Percentiles rank a stretch among this genome's conserved stretches.
These are phyloP conservation scores for Leptinotarsa undecemlineata DNA, from an alignment of 1,140 invertebrate species.

Conservation along the genomic window DNA sequence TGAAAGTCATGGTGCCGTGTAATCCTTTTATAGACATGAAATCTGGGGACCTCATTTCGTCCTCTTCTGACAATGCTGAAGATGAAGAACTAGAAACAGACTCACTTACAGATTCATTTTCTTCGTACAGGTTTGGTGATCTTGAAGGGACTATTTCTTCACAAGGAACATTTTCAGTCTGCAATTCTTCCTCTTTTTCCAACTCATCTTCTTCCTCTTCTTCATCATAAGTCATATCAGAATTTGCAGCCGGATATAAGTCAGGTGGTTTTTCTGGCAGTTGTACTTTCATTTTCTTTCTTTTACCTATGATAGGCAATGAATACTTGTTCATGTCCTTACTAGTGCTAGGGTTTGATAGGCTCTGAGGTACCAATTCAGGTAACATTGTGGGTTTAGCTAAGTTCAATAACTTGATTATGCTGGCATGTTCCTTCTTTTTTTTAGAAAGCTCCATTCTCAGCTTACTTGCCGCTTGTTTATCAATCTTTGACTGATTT, in stretches of 20 bases:
- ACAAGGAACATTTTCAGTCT: background rate
- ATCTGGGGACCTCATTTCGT: background rate
- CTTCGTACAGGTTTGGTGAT: background rate
- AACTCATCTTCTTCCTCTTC: slow-evolving; percentile 28
- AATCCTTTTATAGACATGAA: slow-evolving; percentile 19
- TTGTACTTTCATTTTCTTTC: slow-evolving; percentile 45
- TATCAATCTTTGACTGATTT: slow-evolving; percentile 55
- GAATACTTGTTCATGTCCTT: slow-evolving; percentile 28
- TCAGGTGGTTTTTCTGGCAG: slow-evolving; percentile 28
- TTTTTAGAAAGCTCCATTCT: slow-evolving; percentile 69
- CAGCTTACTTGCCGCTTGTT: slow-evolving; percentile 58
- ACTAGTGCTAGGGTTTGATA: slow-evolving; percentile 25
- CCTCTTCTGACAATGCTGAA: slow-evolving; percentile 8
- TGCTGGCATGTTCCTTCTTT: slow-evolving; percentile 68
- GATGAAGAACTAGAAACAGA: background rate
- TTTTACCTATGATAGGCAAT: slow-evolving; percentile 52
- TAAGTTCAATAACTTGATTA: slow-evolving; percentile 74
- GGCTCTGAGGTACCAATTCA: slow-evolving; percentile 51
- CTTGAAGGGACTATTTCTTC: background rate
- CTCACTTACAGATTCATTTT: slow-evolving; percentile 9
- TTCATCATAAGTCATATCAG: slow-evolving; percentile 48
- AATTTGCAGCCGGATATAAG: slow-evolving; percentile 17
- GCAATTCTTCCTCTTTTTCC: slow-evolving; percentile 6
- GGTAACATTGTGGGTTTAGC: slow-evolving; percentile 75
- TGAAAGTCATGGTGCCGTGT: slow-evolving; percentile 30